A percentile compares a stretch with the other conserved stretches of the same genome.
Conservation (phyloP, 2,888 invertebrate genomes). For the Caradrina kadenii region DNA sequence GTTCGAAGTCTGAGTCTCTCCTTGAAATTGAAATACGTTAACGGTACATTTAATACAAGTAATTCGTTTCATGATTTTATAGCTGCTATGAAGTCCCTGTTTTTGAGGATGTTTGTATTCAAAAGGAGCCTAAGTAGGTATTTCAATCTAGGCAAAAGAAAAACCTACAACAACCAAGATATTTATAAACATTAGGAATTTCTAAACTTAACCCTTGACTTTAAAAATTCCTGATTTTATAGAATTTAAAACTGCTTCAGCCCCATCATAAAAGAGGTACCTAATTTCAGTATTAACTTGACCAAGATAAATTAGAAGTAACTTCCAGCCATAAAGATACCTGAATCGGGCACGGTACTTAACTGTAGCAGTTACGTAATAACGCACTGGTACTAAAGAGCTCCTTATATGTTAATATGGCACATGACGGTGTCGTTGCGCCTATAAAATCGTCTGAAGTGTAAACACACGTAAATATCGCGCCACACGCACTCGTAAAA, state of each 20-base stretch:
- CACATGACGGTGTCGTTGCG: constrained; percentile 86
- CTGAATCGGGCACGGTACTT: constrained; percentile 51
- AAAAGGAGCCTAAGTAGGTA: background rate
- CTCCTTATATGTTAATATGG: constrained; percentile 81
- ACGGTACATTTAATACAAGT: constrained; percentile 64
- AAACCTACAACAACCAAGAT: background rate
- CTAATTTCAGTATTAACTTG: constrained; percentile 25
- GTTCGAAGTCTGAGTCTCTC: background rate
- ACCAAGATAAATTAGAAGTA: constrained; percentile 43
- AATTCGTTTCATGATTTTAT: constrained; percentile 59
- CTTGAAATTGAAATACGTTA: constrained; percentile 54
- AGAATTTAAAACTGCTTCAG: background rate
- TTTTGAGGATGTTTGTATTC: background rate
- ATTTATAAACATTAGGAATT: no score
- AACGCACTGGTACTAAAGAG: constrained; percentile 71
- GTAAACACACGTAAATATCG: constrained; percentile 90
- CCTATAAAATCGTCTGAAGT: constrained; percentile 89
- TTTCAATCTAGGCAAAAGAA: background rate
- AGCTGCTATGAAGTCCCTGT: constrained; percentile 21
- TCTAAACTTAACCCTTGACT: background rate
- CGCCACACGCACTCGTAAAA: constrained; percentile 88
- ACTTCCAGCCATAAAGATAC: constrained; percentile 56
- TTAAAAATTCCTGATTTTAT: background rate
- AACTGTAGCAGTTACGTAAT: constrained; percentile 61
- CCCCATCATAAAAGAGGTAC: background rate